These are phyloP conservation scores for Oncorhynchus mykiss DNA, from an alignment of 2,113 vertebrate species.

Conservation along the genomic window DNA sequence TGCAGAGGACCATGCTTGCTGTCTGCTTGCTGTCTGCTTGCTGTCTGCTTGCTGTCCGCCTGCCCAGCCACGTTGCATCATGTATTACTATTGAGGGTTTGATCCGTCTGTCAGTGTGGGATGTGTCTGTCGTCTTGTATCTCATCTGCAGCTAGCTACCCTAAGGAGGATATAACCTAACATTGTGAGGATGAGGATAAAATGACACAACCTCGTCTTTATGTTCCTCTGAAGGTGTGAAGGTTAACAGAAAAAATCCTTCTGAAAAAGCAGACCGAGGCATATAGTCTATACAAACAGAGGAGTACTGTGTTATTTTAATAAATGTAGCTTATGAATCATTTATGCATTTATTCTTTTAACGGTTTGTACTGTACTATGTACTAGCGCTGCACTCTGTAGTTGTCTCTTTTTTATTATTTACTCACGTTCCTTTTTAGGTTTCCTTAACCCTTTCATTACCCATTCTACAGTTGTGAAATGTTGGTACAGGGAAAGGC, in stretches of 20 bases:
- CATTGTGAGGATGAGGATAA: conserved; percentile 5
- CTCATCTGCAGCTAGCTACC: conserved; percentile 40
- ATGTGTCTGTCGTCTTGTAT: conserved; percentile 38
- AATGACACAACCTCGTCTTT: neutral
- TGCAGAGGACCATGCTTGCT: conserved; percentile 40
- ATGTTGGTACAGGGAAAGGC: no score
- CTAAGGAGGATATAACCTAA: conserved; percentile 42
- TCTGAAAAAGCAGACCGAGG: neutral
- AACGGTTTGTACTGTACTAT: conserved; percentile 39
- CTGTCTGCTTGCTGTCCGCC: conserved; percentile 20
- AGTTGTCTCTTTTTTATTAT: conserved; percentile 1
- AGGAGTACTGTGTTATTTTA: conserved; percentile 35
- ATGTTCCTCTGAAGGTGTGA: conserved; percentile 7
- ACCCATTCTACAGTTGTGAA: no score
- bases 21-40: no score
- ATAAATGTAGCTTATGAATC: conserved; percentile 45
- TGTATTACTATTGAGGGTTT: conserved; percentile 53
- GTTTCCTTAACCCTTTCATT: neutral
- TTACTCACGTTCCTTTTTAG: neutral
- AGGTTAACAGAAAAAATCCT: neutral
- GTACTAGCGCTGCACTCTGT: conserved; percentile 41
- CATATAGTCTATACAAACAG: neutral
- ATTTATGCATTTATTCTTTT: conserved; percentile 55
- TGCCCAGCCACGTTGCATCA: conserved; percentile 1
- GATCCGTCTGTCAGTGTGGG: conserved; percentile 44